phyloP scores from a whole-genome alignment of 2,797 vertebrate species.

The Distichodus sexfasciatus region DNA sequence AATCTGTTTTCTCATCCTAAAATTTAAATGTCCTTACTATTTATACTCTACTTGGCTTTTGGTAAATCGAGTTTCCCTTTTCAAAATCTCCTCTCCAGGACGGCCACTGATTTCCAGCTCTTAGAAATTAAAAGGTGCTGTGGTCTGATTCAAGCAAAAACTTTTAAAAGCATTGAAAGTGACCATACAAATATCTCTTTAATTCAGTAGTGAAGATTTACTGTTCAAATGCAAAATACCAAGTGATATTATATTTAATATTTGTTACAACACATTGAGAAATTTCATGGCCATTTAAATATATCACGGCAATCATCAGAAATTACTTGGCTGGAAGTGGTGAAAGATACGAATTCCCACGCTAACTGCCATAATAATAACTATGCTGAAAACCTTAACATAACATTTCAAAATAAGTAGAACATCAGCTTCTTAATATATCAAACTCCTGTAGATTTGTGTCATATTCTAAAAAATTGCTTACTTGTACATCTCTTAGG shows the following conservation, averaged over 20 bases:
- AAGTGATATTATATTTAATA: not conserved
- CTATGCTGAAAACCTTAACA: not conserved
- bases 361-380: not conserved
- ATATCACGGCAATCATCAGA: conserved; percentile 9
- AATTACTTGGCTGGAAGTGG: not conserved
- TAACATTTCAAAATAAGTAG: too few relatives aligned
- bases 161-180: conserved; percentile 6
- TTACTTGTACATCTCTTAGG: too few relatives aligned
- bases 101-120: conserved; percentile 21
- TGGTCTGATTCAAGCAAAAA: conserved; percentile 31
- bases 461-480: too few relatives aligned
- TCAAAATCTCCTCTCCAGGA: conserved; percentile 31
- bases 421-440: too few relatives aligned
- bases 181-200: too few relatives aligned
- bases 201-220: conserved; percentile 1
- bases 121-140: conserved; percentile 12
- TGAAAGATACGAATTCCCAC: not conserved
- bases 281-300: conserved; percentile 14
- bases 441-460: too few relatives aligned
- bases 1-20: conserved; percentile 43
- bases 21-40: conserved; percentile 20
- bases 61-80: conserved; percentile 28
- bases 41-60: conserved; percentile 35
- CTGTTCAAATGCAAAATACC: conserved; percentile 6
- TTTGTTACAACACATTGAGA: conserved; percentile 5